A percentile compares a stretch with the other conserved stretches of the same genome.
These are phyloP conservation scores for Archips xylosteana DNA, from an alignment of 2,888 invertebrate genomes.

Conservation along the genomic window DNA sequence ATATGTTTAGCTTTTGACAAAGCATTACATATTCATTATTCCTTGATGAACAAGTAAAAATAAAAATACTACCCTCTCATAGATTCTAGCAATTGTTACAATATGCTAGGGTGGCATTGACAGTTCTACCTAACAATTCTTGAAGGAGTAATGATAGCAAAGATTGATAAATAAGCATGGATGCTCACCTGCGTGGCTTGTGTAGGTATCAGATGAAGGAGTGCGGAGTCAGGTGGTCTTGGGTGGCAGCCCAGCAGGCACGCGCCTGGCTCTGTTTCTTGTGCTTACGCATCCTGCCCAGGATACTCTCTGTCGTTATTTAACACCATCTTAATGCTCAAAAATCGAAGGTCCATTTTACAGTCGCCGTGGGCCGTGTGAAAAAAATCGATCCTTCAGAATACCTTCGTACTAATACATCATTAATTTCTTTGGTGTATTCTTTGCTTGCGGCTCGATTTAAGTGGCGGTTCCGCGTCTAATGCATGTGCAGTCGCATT, in stretches of 20 bases:
- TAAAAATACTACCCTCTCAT: no score
- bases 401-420: constrained; percentile 79
- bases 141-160: background rate
- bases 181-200: constrained; percentile 62
- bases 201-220: constrained; percentile 76
- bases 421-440: constrained; percentile 82
- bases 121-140: no score
- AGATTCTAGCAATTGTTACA: background rate
- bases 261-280: constrained; percentile 80
- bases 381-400: constrained; percentile 78
- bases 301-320: constrained; percentile 74
- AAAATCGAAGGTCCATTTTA: constrained; percentile 83
- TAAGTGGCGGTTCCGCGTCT: constrained; percentile 68
- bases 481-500: constrained; percentile 80
- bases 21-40: no score
- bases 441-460: constrained; percentile 77
- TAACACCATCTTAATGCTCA: constrained; percentile 76
- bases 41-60: no score
- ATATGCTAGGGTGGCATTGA: background rate
- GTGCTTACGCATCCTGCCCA: constrained; percentile 84
- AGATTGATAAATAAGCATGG: background rate
- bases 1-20: no score
- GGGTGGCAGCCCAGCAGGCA: constrained; percentile 79
- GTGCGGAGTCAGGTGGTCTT: constrained; percentile 70
- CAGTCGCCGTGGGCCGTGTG: constrained; percentile 82